phyloP scores from a whole-genome alignment of 2,113 vertebrate genomes.

The Hirundichthys speculiger region DNA sequence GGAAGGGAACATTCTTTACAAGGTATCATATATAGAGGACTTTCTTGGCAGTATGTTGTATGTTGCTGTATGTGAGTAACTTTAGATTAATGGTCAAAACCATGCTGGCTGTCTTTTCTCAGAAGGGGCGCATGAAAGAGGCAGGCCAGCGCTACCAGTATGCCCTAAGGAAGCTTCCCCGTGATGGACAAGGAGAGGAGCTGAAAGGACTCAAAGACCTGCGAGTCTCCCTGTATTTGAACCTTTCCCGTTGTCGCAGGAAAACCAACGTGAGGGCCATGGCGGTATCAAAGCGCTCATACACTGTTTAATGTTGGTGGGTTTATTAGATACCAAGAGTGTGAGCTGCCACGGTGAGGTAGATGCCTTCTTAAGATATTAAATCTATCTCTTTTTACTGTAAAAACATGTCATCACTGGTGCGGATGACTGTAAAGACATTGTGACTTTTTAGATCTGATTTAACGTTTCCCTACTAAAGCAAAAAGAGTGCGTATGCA shows the following conservation, averaged over 20 bases:
- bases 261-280: constrained; percentile 92
- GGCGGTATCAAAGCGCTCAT: constrained; percentile 42
- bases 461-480: constrained; percentile 25
- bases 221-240: constrained; percentile 93
- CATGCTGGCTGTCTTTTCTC: constrained; percentile 27
- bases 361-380: constrained; percentile 41
- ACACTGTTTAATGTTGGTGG: constrained; percentile 54
- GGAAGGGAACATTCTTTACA: constrained; percentile 96
- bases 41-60: background rate
- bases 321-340: constrained; percentile 35
- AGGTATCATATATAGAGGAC: constrained; percentile 74
- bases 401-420: constrained; percentile 21
- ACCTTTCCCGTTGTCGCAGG: constrained; percentile 93
- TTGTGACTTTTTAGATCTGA: constrained; percentile 34
- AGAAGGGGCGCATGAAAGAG: constrained; percentile 99
- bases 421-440: constrained; percentile 29
- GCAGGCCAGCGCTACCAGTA: constrained; percentile 97
- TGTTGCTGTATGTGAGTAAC: no score
- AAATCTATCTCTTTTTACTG: constrained; percentile 44
- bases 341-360: constrained; percentile 25
- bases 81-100: background rate
- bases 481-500: constrained; percentile 30
- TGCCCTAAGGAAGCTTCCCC: constrained; percentile 92
- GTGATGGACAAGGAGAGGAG: constrained; percentile 93
- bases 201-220: constrained; percentile 93